These are phyloP conservation scores for Pedicia rivosa DNA, from an alignment of 2,888 invertebrate species.

Conservation along the genomic window DNA sequence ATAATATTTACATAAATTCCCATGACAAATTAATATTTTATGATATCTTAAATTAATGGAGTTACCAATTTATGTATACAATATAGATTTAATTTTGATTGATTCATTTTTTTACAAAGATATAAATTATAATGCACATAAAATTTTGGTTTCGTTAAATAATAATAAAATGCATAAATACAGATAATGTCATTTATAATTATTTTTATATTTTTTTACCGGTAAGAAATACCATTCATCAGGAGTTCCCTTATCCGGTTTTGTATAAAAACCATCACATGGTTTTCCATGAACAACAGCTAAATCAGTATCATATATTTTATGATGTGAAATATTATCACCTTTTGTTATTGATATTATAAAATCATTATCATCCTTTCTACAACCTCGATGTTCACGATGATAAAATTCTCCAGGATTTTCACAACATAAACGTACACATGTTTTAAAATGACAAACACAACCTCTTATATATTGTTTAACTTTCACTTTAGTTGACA, in stretches of 20 bases:
- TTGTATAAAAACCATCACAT: conserved; percentile 9
- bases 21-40: too few relatives aligned
- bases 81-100: too few relatives aligned
- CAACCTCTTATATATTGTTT: conserved; percentile 24
- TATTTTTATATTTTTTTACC: too few relatives aligned
- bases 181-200: too few relatives aligned
- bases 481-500: conserved; percentile 17
- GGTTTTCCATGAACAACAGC: conserved; percentile 13
- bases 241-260: conserved; percentile 12
- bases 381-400: background rate
- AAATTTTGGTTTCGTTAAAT: too few relatives aligned
- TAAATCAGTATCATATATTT: conserved; percentile 5
- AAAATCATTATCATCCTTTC: conserved; percentile 4
- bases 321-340: background rate
- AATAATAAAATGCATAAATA: too few relatives aligned
- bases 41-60: too few relatives aligned
- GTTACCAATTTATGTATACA: too few relatives aligned
- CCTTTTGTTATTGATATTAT: background rate
- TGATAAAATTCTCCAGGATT: background rate
- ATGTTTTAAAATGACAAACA: conserved; percentile 24
- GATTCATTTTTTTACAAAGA: background rate
- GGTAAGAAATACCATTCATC: too few relatives aligned
- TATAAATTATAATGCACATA: background rate
- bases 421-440: conserved; percentile 28
- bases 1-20: too few relatives aligned